Evolutionary conservation across 2,113 vertebrate genomes (phyloP).

Genomic region (Pantherophis guttatus): DNA sequence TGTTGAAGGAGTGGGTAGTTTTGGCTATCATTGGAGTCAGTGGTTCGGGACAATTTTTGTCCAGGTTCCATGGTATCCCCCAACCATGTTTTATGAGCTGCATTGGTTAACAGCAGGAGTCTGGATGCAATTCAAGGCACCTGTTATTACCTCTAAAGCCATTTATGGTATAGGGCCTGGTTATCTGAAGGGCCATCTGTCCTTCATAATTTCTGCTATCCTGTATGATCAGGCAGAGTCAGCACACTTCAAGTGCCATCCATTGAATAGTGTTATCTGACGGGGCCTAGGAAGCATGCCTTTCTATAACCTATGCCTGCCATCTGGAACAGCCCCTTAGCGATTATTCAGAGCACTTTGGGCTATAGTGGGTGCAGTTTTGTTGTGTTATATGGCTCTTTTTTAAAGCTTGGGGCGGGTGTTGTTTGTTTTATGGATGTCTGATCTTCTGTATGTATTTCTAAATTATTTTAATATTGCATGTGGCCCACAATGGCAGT

Average conservation of each 20-base stretch:
- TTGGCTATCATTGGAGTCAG: neutral
- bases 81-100: neutral
- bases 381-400: neutral
- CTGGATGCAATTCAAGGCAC: neutral
- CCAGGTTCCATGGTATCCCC: neutral
- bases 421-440: neutral
- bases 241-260: neutral
- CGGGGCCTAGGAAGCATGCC: neutral
- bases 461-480: neutral
- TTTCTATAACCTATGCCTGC: neutral
- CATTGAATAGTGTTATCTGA: neutral
- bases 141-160: neutral
- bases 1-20: neutral
- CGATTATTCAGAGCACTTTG: neutral
- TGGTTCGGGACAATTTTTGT: neutral
- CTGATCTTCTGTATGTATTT: neutral
- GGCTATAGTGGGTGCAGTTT: neutral
- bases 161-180: neutral
- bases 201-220: neutral
- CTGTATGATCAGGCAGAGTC: neutral
- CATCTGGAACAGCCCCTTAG: neutral
- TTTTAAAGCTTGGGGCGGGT: neutral
- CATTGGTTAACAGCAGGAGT: neutral
- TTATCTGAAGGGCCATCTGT: neutral
- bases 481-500: neutral